These are phyloP conservation scores for Endomychus coccineus DNA, from an alignment of 2,888 invertebrate genomes.

Conservation along the genomic window DNA sequence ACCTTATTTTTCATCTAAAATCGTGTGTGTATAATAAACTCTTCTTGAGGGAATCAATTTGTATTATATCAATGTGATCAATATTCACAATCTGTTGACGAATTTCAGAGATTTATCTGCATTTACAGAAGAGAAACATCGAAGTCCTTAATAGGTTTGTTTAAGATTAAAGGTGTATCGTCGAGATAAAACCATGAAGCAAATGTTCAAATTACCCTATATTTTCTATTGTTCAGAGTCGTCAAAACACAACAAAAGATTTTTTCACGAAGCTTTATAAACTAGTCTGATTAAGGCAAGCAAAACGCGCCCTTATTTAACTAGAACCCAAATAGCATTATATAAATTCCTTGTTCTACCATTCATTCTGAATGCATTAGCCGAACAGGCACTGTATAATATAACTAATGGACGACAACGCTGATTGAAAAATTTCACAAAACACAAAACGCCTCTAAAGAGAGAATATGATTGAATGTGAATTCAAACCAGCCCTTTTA, in stretches of 20 bases:
- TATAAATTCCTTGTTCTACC: slow-evolving; percentile 39
- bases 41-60: too few relatives aligned
- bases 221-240: slow-evolving; percentile 39
- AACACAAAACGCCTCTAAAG: slow-evolving; percentile 38
- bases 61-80: too few relatives aligned
- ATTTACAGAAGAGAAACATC: too few relatives aligned
- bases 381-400: slow-evolving; percentile 40
- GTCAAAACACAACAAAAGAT: slow-evolving; percentile 42
- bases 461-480: slow-evolving; percentile 40
- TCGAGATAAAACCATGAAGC: slow-evolving; percentile 15
- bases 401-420: slow-evolving; percentile 45
- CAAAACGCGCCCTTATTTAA: slow-evolving; percentile 41
- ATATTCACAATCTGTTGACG: too few relatives aligned
- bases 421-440: slow-evolving; percentile 44
- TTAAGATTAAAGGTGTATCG: too few relatives aligned
- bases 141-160: too few relatives aligned
- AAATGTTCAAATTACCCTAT: slow-evolving; percentile 38
- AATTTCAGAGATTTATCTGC: too few relatives aligned
- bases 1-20: too few relatives aligned
- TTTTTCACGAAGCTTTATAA: slow-evolving; percentile 39
- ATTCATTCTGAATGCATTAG: slow-evolving; percentile 39
- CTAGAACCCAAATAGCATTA: slow-evolving; percentile 37
- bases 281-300: slow-evolving; percentile 43
- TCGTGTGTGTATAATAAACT: too few relatives aligned
- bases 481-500: too few relatives aligned